Percentiles rank a stretch among this genome's conserved stretches.
Evolutionary conservation across 2,888 invertebrate species (phyloP).

Genomic region (Incurvaria masculella): DNA sequence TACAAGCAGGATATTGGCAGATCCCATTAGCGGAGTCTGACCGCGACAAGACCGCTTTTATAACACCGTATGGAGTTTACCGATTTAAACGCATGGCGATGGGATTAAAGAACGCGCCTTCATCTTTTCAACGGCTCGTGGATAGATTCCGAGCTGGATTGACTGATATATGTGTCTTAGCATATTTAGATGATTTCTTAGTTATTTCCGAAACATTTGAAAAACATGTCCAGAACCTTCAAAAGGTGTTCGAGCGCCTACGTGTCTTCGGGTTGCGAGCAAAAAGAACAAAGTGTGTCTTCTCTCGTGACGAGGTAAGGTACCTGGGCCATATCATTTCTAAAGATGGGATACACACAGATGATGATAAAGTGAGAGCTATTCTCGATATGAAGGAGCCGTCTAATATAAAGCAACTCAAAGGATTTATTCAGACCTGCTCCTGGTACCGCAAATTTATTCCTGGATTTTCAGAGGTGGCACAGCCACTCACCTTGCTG

Average conservation of each 20-base stretch:
- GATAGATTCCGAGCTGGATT: slow-evolving; percentile 14
- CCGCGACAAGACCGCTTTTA: slow-evolving; percentile 22
- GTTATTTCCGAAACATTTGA: too few species aligned
- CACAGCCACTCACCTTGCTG: slow-evolving; percentile 12
- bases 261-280: slow-evolving; percentile 9
- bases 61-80: slow-evolving; percentile 22
- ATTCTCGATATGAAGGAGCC: not conserved
- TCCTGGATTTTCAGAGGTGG: slow-evolving; percentile 3
- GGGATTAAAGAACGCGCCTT: slow-evolving; percentile 22
- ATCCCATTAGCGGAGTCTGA: slow-evolving; percentile 16
- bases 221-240: slow-evolving; percentile 10
- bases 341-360: not conserved
- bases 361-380: not conserved
- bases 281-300: slow-evolving; percentile 8
- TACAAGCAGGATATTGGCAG: slow-evolving; percentile 29
- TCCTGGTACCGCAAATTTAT: slow-evolving; percentile 14
- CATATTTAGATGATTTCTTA: slow-evolving; percentile 15
- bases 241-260: slow-evolving; percentile 8
- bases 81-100: slow-evolving; percentile 24
- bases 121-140: slow-evolving; percentile 22
- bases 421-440: slow-evolving; percentile 15
- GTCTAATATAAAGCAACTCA: not conserved
- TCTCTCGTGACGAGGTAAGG: not conserved
- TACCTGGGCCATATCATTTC: slow-evolving; percentile 1
- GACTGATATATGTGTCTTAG: slow-evolving; percentile 8